phyloP scores from a whole-genome alignment of 2,888 invertebrate genomes.

The Rhorus exstirpatorius region DNA sequence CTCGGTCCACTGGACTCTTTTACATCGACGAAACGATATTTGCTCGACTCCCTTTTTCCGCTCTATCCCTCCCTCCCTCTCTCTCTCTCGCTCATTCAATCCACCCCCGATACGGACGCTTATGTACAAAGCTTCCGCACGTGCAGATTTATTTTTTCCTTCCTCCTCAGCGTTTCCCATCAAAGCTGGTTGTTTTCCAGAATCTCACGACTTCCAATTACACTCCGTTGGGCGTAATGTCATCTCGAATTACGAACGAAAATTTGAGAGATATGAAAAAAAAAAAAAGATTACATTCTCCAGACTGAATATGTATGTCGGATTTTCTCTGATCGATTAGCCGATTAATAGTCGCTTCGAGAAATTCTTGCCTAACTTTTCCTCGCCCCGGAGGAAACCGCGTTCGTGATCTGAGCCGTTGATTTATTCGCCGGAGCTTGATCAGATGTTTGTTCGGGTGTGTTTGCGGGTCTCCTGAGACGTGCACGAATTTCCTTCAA shows the following conservation, averaged over 20 bases:
- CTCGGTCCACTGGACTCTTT: slow-evolving; percentile 67
- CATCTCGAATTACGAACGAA: slow-evolving; percentile 11
- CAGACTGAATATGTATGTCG: slow-evolving; percentile 8
- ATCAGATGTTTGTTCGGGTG: slow-evolving; percentile 70
- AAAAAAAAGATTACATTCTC: not conserved
- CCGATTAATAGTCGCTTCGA: slow-evolving; percentile 49
- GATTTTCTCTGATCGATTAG: slow-evolving; percentile 50
- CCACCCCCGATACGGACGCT: slow-evolving; percentile 26
- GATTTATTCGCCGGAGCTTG: slow-evolving; percentile 64
- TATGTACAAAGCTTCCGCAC: slow-evolving; percentile 37
- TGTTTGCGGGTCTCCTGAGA: slow-evolving; percentile 55
- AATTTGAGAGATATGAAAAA: not conserved
- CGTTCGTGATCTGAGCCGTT: slow-evolving; percentile 54
- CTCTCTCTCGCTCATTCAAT: not conserved
- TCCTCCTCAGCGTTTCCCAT: not conserved
- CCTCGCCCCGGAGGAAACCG: not conserved
- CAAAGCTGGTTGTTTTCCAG: slow-evolving; percentile 7
- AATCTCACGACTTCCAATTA: slow-evolving; percentile 32
- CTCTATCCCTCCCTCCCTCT: slow-evolving; percentile 1
- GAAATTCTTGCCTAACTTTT: slow-evolving; percentile 38
- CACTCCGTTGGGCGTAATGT: not conserved
- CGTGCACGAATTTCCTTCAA: slow-evolving; percentile 68
- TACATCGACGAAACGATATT: slow-evolving; percentile 68
- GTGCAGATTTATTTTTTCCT: slow-evolving; percentile 23
- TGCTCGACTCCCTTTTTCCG: slow-evolving; percentile 51